These are phyloP conservation scores for Hyles vespertilio DNA, from an alignment of 1,140 invertebrate genomes.

Conservation along the genomic window DNA sequence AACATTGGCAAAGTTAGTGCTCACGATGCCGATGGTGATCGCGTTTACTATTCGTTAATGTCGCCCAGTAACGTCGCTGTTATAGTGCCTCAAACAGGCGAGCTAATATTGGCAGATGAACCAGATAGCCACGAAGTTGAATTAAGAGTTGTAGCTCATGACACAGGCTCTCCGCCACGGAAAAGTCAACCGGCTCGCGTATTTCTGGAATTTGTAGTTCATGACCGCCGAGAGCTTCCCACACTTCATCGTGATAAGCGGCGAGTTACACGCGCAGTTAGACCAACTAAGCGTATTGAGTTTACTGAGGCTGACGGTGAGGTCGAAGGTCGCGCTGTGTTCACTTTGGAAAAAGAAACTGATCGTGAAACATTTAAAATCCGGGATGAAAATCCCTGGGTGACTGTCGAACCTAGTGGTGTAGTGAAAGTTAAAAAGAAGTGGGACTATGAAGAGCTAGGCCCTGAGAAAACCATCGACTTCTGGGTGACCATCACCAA, in stretches of 20 bases:
- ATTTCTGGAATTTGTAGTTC: constrained; percentile 83
- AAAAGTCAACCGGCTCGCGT: constrained; percentile 84
- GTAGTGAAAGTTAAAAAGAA: constrained; percentile 95
- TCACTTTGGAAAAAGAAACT: constrained; percentile 93
- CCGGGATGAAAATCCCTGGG: constrained; percentile 94
- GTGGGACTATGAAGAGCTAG: constrained; percentile 97
- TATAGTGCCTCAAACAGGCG: constrained; percentile 93
- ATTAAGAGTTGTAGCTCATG: constrained; percentile 87
- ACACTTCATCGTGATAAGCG: constrained; percentile 84
- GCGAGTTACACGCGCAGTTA: constrained; percentile 89
- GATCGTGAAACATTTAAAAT: constrained; percentile 95
- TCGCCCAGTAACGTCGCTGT: constrained; percentile 87
- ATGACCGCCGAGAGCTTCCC: constrained; percentile 76
- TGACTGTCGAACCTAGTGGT: constrained; percentile 93
- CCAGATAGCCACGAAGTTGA: constrained; percentile 82
- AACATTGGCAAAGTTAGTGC: constrained; percentile 89
- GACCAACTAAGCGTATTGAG: constrained; percentile 94
- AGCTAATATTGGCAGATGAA: constrained; percentile 87
- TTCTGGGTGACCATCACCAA: constrained; percentile 97
- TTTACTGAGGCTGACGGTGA: constrained; percentile 94
- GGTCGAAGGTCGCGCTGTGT: constrained; percentile 90
- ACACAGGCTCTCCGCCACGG: constrained; percentile 83
- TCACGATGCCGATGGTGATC: constrained; percentile 90
- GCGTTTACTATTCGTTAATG: constrained; percentile 88
- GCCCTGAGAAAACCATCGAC: constrained; percentile 96